Percentiles rank a stretch among this genome's conserved stretches.
These are phyloP conservation scores for Anticlea derivata DNA, from an alignment of 2,888 invertebrate species.

Conservation along the genomic window DNA sequence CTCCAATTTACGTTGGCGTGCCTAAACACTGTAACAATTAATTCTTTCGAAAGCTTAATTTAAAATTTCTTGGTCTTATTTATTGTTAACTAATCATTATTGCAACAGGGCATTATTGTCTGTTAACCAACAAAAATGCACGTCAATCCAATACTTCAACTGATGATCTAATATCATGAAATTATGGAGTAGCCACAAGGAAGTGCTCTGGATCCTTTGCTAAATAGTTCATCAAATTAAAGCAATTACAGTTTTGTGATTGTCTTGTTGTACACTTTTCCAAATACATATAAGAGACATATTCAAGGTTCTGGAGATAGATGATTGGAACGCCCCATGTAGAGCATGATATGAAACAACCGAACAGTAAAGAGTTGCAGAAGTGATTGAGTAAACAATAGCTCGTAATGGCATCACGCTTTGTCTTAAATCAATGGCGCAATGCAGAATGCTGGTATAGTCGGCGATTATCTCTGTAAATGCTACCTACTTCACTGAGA, in stretches of 20 bases:
- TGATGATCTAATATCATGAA: too few relatives aligned
- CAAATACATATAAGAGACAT: too few relatives aligned
- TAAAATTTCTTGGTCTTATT: constrained; percentile 12
- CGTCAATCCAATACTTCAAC: too few relatives aligned
- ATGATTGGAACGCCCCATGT: too few relatives aligned
- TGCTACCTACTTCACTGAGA: constrained; percentile 22
- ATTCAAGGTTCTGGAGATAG: too few relatives aligned
- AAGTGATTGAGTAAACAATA: constrained; percentile 72
- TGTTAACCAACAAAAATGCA: too few relatives aligned
- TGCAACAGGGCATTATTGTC: background rate
- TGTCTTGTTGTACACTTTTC: too few relatives aligned
- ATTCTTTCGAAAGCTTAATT: constrained; percentile 35
- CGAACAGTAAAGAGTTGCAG: constrained; percentile 58
- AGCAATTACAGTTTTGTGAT: too few relatives aligned
- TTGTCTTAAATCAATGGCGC: constrained; percentile 67
- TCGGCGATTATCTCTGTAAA: constrained; percentile 46
- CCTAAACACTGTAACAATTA: constrained; percentile 28
- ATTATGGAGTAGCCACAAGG: too few relatives aligned
- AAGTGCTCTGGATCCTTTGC: too few relatives aligned
- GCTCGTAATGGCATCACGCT: constrained; percentile 67
- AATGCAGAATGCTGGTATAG: constrained; percentile 65
- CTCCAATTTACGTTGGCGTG: constrained; percentile 28
- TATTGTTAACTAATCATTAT: background rate
- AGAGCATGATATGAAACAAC: background rate
- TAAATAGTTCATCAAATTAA: too few relatives aligned